Base-by-base conservation (phyloP, 2,888 invertebrate genomes). In the Lepidocyrtinus sp. region DNA sequence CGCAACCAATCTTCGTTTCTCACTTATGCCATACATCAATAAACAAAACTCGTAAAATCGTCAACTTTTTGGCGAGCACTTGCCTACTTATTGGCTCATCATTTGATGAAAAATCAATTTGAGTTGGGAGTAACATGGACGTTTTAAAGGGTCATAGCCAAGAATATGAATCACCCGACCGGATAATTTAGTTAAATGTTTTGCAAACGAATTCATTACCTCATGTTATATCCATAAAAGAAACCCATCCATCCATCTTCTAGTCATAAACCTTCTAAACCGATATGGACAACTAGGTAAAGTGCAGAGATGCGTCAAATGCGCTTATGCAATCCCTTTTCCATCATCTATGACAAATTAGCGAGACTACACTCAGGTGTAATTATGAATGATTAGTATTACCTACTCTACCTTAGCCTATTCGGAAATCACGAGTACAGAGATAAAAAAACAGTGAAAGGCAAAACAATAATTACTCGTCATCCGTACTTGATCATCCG, bases 271-370 rank as follows among this genome's bases (percentile, higher is more conserved):
- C 50, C 50, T 50, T 50, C 50, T 50, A 12, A 50, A 50, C 50
- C 12, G 50, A 12, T n/a, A 50, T 50, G 50, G 50, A 50, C 12
- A 50, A n/a, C n/a, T 50, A 50, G 50, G 50, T 50, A 50, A 50
- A 50, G 50, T 50, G 50, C 50, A n/a, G n/a, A n/a, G n/a, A n/a
- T n/a, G n/a, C n/a, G n/a, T n/a, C n/a, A 50, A 50, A 50, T 50
- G 36, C 36, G 5, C n/a, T 50, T 50, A 17, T 7, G 50, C 15
- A 50, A 50, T 50, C n/a, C n/a, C n/a, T n/a, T n/a, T n/a, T n/a
- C n/a, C 50, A 50, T 50, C 50, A 36, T 36, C 50, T 17, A 50
- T 50, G 50, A 50, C 50, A 50, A 50, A 50, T 50, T 50, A 50
- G 50, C 17, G 50, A 50, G 50, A 50, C 12, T 12, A 12, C 50